A percentile compares a stretch with the other conserved stretches of the same genome.
Conservation (phyloP, 2,113 vertebrate species). For the Scytalopus superciliaris region DNA sequence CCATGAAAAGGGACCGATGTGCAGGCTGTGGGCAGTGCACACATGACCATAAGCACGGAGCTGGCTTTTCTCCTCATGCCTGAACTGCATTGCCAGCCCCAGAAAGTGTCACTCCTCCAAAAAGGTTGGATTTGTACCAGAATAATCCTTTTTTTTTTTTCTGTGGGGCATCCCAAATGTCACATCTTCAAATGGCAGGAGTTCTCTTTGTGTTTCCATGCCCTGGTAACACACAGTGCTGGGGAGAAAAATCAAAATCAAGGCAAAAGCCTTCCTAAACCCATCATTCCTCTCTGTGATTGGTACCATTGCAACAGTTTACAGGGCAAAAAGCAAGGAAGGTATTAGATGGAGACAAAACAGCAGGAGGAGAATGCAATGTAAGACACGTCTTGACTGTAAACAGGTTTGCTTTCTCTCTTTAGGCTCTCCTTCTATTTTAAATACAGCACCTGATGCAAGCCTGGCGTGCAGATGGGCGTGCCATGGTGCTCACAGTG, state of each 20-base stretch:
- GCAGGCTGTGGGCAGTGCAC: fast-evolving
- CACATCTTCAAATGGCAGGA: neutral
- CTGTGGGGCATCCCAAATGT: neutral
- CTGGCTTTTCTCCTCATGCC: fast-evolving
- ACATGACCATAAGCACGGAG: fast-evolving
- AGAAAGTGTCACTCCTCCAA: neutral
- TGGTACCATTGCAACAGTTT: fast-evolving
- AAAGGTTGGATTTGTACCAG: neutral
- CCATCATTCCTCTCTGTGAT: neutral
- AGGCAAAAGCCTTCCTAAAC: neutral
- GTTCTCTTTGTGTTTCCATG: neutral
- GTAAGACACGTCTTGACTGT: neutral
- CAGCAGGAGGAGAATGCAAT: neutral
- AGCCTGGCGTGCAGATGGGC: constrained; percentile 45
- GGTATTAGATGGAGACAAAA: neutral
- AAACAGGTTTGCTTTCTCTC: neutral
- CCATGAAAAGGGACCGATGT: fast-evolving
- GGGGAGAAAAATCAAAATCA: neutral
- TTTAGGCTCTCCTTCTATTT: neutral
- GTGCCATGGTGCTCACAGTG: neutral
- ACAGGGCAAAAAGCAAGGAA: neutral
- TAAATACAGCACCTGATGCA: constrained; percentile 26
- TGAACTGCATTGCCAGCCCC: neutral
- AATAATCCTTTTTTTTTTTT: neutral
- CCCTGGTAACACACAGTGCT: neutral